Evolutionary conservation across 1,140 invertebrate species (phyloP).

Genomic region (Drosophila nikananu): DNA sequence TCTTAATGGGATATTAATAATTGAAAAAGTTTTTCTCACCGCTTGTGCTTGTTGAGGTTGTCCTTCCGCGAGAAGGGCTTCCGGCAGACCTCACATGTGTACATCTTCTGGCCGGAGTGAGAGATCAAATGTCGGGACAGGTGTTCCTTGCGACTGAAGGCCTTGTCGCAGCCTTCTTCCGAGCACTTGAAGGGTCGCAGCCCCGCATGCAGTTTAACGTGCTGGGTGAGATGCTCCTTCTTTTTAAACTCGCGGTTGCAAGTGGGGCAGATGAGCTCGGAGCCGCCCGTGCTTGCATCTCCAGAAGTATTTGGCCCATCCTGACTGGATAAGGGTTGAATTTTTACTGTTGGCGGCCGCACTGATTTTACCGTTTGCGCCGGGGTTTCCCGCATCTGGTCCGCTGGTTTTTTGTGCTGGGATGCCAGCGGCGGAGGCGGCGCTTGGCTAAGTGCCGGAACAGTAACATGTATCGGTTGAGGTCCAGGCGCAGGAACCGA

Average conservation of each 20-base stretch:
- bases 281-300: conserved; percentile 13
- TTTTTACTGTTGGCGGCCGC: conserved; percentile 15
- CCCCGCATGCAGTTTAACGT: conserved; percentile 91
- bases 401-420: conserved; percentile 40
- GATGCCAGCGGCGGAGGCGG: conserved; percentile 26
- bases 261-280: conserved; percentile 75
- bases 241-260: conserved; percentile 91
- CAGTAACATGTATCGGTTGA: conserved; percentile 14
- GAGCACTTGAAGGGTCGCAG: conserved; percentile 88
- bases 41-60: conserved; percentile 91
- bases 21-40: conserved; percentile 42
- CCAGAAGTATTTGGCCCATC: conserved; percentile 4
- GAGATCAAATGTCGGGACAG: conserved; percentile 90
- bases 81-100: conserved; percentile 91
- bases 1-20: neutral
- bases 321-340: conserved; percentile 28
- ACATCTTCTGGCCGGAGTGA: conserved; percentile 91
- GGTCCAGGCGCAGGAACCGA: neutral
- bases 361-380: conserved; percentile 11
- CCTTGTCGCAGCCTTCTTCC: conserved; percentile 88
- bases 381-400: neutral
- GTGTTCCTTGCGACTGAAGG: conserved; percentile 91
- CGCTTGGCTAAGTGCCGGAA: conserved; percentile 20
- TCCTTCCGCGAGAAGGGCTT: conserved; percentile 92
- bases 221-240: conserved; percentile 90